Evolutionary conservation across 2,113 vertebrate species (phyloP), one percentile per base, ranked within the genome.

Genomic region (Seriola quinqueradiata): DNA sequence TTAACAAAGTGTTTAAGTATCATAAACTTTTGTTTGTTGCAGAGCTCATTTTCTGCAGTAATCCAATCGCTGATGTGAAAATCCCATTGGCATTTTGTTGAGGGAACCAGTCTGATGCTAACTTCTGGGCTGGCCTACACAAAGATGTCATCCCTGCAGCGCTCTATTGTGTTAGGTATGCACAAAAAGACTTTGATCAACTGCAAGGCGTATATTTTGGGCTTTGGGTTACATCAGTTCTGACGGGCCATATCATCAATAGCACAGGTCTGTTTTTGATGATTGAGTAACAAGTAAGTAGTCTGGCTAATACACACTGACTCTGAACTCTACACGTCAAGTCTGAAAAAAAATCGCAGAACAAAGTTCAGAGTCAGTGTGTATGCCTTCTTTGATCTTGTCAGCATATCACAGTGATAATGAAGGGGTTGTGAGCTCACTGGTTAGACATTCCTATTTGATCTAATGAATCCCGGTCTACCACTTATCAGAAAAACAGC

Each of bases 151-250:
- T 42, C 40, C 7, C 8, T 42, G 10, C 40, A 42, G 40, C 10
- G 2, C 40, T 42, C 4, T 38, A 8, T 38, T 38, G 38, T 38
- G 38, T 70, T 48, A 3, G 54, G 21, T 48, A 69, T 48, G 46
- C 60, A 59, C 50, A 59, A 25, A 52, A 61, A 61, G 23, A 58
- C 87, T 92, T 89, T 92, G 87, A 90, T 88, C 87, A 87, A 57
- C 50, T 61, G 21, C 1, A 58, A 78, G 77, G 72, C 54, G 61
- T 81, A 69, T 78, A 67, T 85, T 78, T 79, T 73, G 52, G 81
- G 46, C 63, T 81, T 79, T 46, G 63, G 80, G 80, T 84, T 82
- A 55, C 66, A 78, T 88, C 79, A 85, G 42, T 40, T 88, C 63
- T 76, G 75, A 90, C 59, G 34, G 60, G 78, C 59, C 72, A 44